A percentile compares a stretch with the other conserved stretches of the same genome.
Conservation (phyloP, 2,797 vertebrate genomes). For the Acridotheres tristis region DNA sequence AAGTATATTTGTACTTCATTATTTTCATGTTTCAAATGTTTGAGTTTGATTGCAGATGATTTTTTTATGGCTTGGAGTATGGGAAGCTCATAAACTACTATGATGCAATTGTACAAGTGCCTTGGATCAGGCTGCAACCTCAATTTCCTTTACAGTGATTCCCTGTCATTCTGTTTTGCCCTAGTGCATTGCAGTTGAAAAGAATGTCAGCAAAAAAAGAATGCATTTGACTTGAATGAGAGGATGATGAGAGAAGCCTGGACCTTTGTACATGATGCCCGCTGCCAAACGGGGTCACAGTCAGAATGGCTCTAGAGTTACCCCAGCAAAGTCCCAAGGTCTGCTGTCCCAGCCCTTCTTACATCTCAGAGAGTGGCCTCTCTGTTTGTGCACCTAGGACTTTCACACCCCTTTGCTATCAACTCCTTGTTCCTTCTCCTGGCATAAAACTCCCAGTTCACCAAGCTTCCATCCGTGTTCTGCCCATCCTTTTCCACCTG, state of each 20-base stretch:
- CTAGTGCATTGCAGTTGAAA: background rate
- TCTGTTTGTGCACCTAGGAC: background rate
- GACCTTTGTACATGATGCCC: background rate
- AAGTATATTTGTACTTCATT: background rate
- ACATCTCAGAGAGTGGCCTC: background rate
- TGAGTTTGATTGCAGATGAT: background rate
- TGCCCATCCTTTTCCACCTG: background rate
- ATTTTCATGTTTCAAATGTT: background rate
- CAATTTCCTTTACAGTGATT: background rate
- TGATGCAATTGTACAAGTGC: background rate
- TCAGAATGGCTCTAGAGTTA: background rate
- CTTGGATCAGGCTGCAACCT: background rate
- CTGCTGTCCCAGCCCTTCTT: background rate
- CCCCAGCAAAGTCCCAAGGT: too few species aligned
- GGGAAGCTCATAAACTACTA: background rate
- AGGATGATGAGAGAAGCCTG: background rate
- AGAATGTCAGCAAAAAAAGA: background rate
- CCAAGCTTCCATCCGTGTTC: rapidly evolving
- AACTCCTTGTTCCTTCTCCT: background rate
- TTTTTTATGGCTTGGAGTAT: background rate
- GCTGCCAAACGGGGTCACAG: background rate
- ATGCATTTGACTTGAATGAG: background rate
- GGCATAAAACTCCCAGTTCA: background rate
- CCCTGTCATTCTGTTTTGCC: background rate
- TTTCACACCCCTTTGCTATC: background rate